phyloP scores from a whole-genome alignment of 2,888 invertebrate genomes.

The Tetramorium bicarinatum region DNA sequence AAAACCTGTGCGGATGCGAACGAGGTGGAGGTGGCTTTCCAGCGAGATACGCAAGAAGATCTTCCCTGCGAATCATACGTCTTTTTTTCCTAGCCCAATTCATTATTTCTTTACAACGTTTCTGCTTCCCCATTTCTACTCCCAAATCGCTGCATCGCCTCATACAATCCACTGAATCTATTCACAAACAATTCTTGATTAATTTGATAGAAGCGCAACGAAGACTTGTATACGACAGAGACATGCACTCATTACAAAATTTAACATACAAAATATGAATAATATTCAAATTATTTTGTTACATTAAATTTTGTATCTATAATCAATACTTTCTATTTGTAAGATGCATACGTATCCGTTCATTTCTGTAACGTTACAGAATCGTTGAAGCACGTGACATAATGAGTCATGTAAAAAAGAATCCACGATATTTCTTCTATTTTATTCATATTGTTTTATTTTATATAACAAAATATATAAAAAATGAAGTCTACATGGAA shows the following conservation, averaged over 20 bases:
- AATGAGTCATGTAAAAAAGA: neutral
- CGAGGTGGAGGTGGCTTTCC: constrained; percentile 90
- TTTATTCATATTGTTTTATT: neutral
- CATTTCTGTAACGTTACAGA: neutral
- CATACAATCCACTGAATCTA: constrained; percentile 92
- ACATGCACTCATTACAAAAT: neutral
- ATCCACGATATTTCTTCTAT: neutral
- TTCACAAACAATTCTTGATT: constrained; percentile 27
- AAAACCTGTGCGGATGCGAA: constrained; percentile 87
- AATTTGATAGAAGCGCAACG: constrained; percentile 30
- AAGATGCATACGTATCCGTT: neutral
- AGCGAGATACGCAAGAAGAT: constrained; percentile 92
- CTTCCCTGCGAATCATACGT: constrained; percentile 92
- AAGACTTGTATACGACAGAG: neutral
- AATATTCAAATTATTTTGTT: neutral
- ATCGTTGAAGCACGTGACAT: neutral
- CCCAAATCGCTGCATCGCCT: constrained; percentile 91
- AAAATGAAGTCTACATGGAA: neutral
- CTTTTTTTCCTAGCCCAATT: constrained; percentile 92
- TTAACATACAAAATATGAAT: neutral
- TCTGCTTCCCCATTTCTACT: constrained; percentile 91
- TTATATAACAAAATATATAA: neutral
- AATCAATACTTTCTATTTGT: neutral
- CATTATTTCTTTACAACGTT: constrained; percentile 91
- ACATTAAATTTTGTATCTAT: neutral